Evolutionary conservation across 2,888 invertebrate species (phyloP), one percentile per base, ranked within the genome.

Genomic region (Dromius quadrimaculatus): DNA sequence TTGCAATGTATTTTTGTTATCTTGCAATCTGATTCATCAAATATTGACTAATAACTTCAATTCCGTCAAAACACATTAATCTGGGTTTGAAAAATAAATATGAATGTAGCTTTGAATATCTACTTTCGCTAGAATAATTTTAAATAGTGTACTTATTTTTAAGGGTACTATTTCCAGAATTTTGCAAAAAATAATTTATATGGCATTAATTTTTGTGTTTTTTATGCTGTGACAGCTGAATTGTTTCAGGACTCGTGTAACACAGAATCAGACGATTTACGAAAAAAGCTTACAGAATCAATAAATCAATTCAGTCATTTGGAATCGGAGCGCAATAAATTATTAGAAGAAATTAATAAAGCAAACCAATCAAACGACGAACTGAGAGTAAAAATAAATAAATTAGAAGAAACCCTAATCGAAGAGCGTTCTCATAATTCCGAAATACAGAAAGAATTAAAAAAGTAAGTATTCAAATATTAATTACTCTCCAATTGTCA

Each of bases 301-400:
- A 82, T 84, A 79, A 82, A 77, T 61, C 85, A 84, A 72, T 81
- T 86, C 70, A 84, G 84, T 76, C 83, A 82, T 62, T 77, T 84
- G 61, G 84, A 81, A 38, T 85, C 84, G 71, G 84, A 87, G 76
- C 85, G 85, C 75, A 81, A 81, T 71, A 85, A 85, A 71, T 76
- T 88, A 59, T 77, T 79, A 6, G 81, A 85, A 50, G 84, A 85
- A 0, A 78, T 87, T 13, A 87, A 88, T 72, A 85, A 84, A 19
- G 88, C 88, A 77, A 81, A 87, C 71, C 83, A 84, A 20, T 78
- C 86, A 13, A 87, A 86, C 75, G 81, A 78, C 75, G 84, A 85
- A 1, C 76, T 87, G 4, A 80, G 82, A 54, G 85, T 85, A 73
- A 84, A 85, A 72, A 79, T 86, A 59, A 84, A 84, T n/a, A 85